Evolutionary conservation across 2,113 vertebrate species (phyloP).

Genomic region (Pangasianodon gigas): DNA sequence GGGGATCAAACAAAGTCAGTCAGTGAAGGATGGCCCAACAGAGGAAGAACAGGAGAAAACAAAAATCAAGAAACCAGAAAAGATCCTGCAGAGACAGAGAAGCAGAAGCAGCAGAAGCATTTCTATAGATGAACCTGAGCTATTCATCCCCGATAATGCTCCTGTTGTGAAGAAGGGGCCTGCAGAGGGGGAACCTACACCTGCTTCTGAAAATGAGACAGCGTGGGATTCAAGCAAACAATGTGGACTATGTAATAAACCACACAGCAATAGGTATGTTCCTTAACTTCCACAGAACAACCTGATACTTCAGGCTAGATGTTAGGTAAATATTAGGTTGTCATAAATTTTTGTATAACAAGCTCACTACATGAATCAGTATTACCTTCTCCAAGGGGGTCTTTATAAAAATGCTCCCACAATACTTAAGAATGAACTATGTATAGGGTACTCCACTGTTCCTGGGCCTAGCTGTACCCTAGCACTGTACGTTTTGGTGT

Average conservation of each 20-base stretch:
- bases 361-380: neutral
- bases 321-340: no score
- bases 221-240: slow-evolving; percentile 91
- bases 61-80: slow-evolving; percentile 84
- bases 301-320: no score
- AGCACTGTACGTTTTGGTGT: neutral
- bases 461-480: neutral
- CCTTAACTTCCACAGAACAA: neutral
- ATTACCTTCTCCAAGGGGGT: neutral
- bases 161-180: slow-evolving; percentile 84
- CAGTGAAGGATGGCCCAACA: slow-evolving; percentile 72
- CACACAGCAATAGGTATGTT: slow-evolving; percentile 89
- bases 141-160: slow-evolving; percentile 98
- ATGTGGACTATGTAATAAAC: slow-evolving; percentile 93
- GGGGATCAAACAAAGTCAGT: slow-evolving; percentile 34
- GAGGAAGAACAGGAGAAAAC: slow-evolving; percentile 80
- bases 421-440: neutral
- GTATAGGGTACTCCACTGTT: neutral
- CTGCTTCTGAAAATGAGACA: slow-evolving; percentile 76
- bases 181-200: slow-evolving; percentile 76
- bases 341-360: neutral
- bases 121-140: slow-evolving; percentile 91
- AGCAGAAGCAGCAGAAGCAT: slow-evolving; percentile 84
- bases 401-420: neutral
- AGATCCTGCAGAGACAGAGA: slow-evolving; percentile 81